Evolutionary conservation across 2,797 vertebrate species (phyloP), one percentile per base, ranked within the genome.

Genomic region (Oryzias dopingdopingensis): DNA sequence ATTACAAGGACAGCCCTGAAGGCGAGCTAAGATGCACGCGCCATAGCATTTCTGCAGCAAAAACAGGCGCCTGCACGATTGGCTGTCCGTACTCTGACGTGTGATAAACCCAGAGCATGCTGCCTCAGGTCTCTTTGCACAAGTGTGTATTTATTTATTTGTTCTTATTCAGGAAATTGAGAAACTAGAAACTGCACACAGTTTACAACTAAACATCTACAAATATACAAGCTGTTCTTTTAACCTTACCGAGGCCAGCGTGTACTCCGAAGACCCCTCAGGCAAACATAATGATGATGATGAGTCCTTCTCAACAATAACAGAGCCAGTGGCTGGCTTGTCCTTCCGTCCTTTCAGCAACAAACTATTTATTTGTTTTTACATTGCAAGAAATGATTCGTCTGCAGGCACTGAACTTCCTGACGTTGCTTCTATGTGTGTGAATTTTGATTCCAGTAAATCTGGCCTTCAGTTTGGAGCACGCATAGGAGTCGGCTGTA

Each of bases 1-100:
- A 90, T 91, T 89, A 91, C 84, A 86, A 83, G 80, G 88, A 91
- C 90, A 89, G 86, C 81, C 70, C 60, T 70, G 75, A 90, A 90
- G 88, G 88, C 67, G 86, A 86, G 83, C 63, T 63, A 63, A 78
- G 89, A 90, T 89, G 88, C 63, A 65, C 82, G 82, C 73, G 81
- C 80, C 81, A 88, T 58, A 59, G 77, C 52, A 74, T 84, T 81
- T 84, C 82, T 81, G 79, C 74, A 80, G 79, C 76, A 79, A 76
- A 84, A 76, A 85, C 80, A 75, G 62, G 74, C 76, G 71, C 24
- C 14, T 55, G 61, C 65, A 62, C 60, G 62, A 62, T 52, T 60
- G 74, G 42, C 59, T 29, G 16, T 66, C 52, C 29, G 2, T 42
- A 42, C 40, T 29, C 58, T 64, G 57, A 61, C 65, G 61, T 62